These are phyloP conservation scores for Pipa parva DNA, from an alignment of 2,113 vertebrate species.

Conservation along the genomic window DNA sequence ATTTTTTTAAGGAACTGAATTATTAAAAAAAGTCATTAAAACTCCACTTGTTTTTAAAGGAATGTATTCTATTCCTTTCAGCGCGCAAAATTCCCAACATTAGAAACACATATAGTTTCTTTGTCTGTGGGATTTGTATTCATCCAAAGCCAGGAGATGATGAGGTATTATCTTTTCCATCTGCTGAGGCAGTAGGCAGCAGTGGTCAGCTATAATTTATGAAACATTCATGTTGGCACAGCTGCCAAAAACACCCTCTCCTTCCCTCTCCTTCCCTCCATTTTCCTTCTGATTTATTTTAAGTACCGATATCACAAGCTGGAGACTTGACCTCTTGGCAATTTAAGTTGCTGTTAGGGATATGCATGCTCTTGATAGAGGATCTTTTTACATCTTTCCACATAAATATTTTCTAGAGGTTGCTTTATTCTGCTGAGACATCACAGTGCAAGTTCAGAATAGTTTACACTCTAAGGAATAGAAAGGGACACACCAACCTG, in stretches of 20 bases:
- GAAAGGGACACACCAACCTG: no score
- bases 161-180: slow-evolving; percentile 2
- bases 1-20: no score
- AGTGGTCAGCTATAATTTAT: slow-evolving; percentile 1
- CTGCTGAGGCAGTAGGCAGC: slow-evolving; percentile 1
- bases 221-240: neutral
- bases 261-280: neutral
- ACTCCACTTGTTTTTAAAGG: no score
- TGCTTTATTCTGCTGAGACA: neutral
- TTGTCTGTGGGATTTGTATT: neutral
- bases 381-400: neutral
- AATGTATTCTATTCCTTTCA: no score
- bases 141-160: neutral
- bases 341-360: neutral
- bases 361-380: neutral
- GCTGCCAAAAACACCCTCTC: neutral
- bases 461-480: no score
- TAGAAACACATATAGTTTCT: no score
- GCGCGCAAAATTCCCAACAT: no score
- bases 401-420: neutral
- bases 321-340: neutral
- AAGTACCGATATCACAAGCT: neutral
- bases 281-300: slow-evolving; percentile 6
- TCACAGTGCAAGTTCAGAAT: neutral
- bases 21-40: no score